Evolutionary conservation across 2,113 vertebrate species (phyloP).

Genomic region (Pogonocichla stellata): DNA sequence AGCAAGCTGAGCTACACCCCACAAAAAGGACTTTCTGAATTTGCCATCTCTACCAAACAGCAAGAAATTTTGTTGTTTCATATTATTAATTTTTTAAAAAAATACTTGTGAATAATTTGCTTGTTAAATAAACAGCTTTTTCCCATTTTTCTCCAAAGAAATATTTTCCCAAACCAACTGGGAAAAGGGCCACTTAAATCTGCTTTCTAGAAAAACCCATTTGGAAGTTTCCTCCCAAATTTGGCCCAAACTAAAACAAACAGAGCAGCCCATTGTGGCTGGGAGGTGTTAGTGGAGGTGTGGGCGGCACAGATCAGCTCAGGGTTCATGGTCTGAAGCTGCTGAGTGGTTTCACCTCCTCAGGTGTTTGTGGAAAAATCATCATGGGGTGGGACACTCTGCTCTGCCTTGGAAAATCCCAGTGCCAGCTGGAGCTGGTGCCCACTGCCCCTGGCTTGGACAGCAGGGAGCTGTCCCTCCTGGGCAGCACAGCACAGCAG

Average conservation of each 20-base stretch:
- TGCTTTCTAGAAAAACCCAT: neutral
- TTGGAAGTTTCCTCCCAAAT: neutral
- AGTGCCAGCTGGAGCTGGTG: fast-evolving
- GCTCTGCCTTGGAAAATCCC: neutral
- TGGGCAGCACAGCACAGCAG: neutral
- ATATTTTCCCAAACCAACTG: fast-evolving
- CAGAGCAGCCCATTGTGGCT: neutral
- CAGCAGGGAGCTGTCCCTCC: neutral
- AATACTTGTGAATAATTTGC: neutral
- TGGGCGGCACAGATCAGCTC: neutral
- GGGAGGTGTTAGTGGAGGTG: neutral
- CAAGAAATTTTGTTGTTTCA: neutral
- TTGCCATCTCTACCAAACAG: neutral
- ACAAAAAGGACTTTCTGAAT: neutral
- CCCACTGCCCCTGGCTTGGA: neutral
- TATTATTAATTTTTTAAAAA: too few relatives aligned
- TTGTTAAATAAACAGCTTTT: neutral
- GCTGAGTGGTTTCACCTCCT: neutral
- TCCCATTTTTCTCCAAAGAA: neutral
- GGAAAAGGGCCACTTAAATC: neutral
- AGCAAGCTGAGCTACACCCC: neutral
- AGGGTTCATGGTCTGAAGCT: neutral
- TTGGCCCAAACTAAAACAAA: neutral
- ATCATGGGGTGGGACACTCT: too few relatives aligned
- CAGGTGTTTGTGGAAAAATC: neutral